Evolutionary conservation across 2,797 vertebrate genomes (phyloP), one percentile per base, ranked within the genome.

Genomic region (Neostethus bicornis): DNA sequence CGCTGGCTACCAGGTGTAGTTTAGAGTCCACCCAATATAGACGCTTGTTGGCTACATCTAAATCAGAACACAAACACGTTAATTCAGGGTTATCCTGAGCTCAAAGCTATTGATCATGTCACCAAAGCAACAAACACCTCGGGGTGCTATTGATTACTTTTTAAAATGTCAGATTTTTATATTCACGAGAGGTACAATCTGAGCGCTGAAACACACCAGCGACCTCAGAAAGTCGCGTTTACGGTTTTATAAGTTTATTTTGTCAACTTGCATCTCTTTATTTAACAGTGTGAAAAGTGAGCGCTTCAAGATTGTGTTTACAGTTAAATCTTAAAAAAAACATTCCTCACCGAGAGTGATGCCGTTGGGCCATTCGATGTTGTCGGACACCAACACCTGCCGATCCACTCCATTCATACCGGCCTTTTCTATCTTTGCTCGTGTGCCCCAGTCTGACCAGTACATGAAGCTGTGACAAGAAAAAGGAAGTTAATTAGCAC

Each of bases 11-110:
- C 11, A 93, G 92, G 80, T 98, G 96, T 60, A 98, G 87, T 81
- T 99, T 99, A 35, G 97, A 97, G 77, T 99, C 97, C 59, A 98
- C 96, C 97, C 97, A 99, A 87, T 98, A 99, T 23, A 99, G 86
- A 67, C 96, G 96, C 68, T 92, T 94, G 86, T 91, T 96, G 81
- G 94, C 91, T 62, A 98, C 85, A 74, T 99, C 97, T 99, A 89
- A 50, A 29, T 29, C 10, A 43, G 38, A 73, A 57, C 48, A 61
- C 31, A 54, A 14, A 53, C 37, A 48, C 55, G 57, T 16, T 51
- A 29, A 37, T 42, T 55, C 32, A 48, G n/a, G 43, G 44, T 50
- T 69, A 77, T 60, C 28, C 41, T n/a, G 32, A 58, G 48, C 56
- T 29, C 28, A 80, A 69, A 5, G 38, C 54, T 65, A 84, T 84